These are phyloP conservation scores for Leptura quadrifasciata DNA, from an alignment of 2,888 invertebrate species.

Conservation along the genomic window DNA sequence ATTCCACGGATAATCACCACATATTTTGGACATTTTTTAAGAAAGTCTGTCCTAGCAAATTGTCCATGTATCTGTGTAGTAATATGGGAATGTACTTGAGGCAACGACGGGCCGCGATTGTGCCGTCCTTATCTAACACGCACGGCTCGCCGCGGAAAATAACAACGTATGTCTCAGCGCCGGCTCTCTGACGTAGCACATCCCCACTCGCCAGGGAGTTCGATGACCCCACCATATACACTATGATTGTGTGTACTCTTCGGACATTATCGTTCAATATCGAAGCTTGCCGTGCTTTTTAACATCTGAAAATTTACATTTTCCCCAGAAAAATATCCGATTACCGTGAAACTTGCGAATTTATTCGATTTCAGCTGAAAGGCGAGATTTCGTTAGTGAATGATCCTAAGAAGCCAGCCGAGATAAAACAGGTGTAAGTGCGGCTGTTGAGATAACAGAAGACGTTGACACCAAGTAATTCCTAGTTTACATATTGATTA, in stretches of 20 bases:
- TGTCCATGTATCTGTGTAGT: conserved; percentile 72
- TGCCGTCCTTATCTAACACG: conserved; percentile 55
- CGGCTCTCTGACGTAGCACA: conserved; percentile 67
- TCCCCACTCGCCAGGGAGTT: conserved; percentile 70
- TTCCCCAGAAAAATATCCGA: conserved; percentile 11
- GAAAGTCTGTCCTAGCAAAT: conserved; percentile 72
- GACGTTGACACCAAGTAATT: conserved; percentile 52
- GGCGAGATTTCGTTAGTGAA: neutral
- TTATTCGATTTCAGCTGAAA: neutral
- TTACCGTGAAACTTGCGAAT: neutral
- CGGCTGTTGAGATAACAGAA: conserved; percentile 40
- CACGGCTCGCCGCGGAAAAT: conserved; percentile 45
- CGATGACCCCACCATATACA: conserved; percentile 69
- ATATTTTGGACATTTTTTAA: conserved; percentile 72
- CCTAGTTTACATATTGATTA: conserved; percentile 46
- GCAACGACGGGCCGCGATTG: conserved; percentile 49
- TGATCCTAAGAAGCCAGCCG: conserved; percentile 10
- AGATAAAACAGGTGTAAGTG: conserved; percentile 47
- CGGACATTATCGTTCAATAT: conserved; percentile 60
- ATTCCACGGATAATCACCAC: conserved; percentile 60
- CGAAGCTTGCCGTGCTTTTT: conserved; percentile 57
- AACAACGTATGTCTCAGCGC: conserved; percentile 68
- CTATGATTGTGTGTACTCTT: conserved; percentile 66
- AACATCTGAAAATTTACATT: conserved; percentile 31
- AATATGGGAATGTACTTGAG: conserved; percentile 68